phyloP scores from a whole-genome alignment of 2,888 invertebrate genomes.

The Alviniconcha strummeri region DNA sequence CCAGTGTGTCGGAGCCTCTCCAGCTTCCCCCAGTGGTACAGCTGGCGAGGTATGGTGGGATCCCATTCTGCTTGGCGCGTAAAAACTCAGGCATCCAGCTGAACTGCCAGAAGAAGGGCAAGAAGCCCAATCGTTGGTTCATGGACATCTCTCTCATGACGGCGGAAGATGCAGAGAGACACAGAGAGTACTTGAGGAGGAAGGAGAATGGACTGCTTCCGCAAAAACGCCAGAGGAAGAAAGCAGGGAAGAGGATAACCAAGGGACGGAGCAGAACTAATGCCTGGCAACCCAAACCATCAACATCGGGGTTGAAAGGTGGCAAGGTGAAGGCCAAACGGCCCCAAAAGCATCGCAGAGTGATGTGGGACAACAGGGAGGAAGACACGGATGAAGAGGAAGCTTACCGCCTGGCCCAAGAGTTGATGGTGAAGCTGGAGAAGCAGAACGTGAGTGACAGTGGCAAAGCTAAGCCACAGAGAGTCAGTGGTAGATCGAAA shows the following conservation, averaged over 20 bases:
- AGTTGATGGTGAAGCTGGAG: neutral
- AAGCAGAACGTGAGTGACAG: neutral
- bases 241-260: neutral
- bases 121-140: conserved; percentile 60
- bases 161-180: conserved; percentile 47
- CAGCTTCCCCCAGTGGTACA: conserved; percentile 16
- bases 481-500: neutral
- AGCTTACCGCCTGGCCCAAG: neutral
- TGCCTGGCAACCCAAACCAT: neutral
- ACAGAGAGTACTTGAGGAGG: conserved; percentile 47
- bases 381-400: conserved; percentile 17
- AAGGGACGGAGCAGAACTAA: neutral
- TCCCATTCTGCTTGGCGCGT: conserved; percentile 56
- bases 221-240: neutral
- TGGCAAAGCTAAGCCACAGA: neutral
- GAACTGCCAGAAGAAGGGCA: conserved; percentile 59
- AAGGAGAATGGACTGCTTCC: conserved; percentile 35
- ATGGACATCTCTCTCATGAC: conserved; percentile 56
- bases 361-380: neutral
- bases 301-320: neutral
- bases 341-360: neutral
- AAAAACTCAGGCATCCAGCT: conserved; percentile 52
- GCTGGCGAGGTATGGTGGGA: conserved; percentile 48
- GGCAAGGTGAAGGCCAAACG: neutral
- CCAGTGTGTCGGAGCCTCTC: neutral